Evolutionary conservation across 2,888 invertebrate species (phyloP).

Genomic region (Erebia epiphron): DNA sequence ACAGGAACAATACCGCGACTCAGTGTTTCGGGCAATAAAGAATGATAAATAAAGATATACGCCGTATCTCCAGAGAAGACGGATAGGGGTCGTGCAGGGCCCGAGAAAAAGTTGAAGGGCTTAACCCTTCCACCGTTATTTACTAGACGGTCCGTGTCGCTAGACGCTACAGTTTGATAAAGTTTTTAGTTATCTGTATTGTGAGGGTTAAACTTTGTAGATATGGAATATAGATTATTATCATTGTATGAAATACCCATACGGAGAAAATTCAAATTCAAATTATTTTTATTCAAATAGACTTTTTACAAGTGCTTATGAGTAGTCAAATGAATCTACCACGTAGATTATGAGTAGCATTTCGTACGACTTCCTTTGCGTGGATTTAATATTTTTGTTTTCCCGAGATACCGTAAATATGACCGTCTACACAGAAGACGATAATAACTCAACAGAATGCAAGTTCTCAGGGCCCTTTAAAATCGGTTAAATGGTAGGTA

Average conservation of each 20-base stretch:
- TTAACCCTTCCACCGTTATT: constrained; percentile 70
- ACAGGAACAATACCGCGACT: constrained; percentile 67
- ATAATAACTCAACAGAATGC: too few species aligned
- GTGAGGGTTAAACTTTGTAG: constrained; percentile 25
- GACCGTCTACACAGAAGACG: too few species aligned
- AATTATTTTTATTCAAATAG: too few species aligned
- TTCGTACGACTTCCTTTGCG: too few species aligned
- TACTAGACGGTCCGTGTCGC: constrained; percentile 61
- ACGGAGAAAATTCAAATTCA: too few species aligned
- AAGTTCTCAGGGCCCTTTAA: too few species aligned
- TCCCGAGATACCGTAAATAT: too few species aligned
- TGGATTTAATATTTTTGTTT: too few species aligned
- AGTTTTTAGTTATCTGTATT: constrained; percentile 57
- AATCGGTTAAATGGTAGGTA: too few species aligned
- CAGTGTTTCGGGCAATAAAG: constrained; percentile 69
- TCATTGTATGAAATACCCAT: neutral
- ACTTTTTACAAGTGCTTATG: too few species aligned
- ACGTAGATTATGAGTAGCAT: too few species aligned
- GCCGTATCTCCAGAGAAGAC: constrained; percentile 71
- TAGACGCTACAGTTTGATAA: constrained; percentile 60
- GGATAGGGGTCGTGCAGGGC: constrained; percentile 65
- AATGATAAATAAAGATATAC: constrained; percentile 75
- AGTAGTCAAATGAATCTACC: too few species aligned
- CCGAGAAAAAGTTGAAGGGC: constrained; percentile 72
- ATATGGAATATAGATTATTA: constrained; percentile 4